phyloP scores from a whole-genome alignment of 1,140 invertebrate species.

The Varroa destructor region DNA sequence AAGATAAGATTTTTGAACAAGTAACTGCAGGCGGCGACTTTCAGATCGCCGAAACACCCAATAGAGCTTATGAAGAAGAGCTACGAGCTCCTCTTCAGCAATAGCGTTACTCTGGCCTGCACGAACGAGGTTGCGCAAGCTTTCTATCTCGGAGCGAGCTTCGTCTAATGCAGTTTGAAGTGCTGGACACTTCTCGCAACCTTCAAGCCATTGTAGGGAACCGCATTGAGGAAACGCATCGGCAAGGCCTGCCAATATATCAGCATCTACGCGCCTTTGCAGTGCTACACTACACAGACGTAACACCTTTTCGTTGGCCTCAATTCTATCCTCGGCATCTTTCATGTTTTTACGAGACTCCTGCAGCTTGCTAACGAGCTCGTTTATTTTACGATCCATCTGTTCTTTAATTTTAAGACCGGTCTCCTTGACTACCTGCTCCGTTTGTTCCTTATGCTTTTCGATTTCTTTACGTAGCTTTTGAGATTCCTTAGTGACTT shows the following conservation, averaged over 20 bases:
- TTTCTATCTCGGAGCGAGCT: neutral
- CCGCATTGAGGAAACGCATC: slow-evolving; percentile 4
- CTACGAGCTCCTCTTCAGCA: neutral
- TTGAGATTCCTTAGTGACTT: neutral
- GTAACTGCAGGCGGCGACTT: slow-evolving; percentile 19
- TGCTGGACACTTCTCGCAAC: neutral
- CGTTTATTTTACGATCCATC: neutral
- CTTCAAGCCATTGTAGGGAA: neutral
- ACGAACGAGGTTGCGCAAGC: neutral
- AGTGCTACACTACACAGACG: neutral
- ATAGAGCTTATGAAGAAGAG: slow-evolving; percentile 14
- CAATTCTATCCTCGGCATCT: neutral
- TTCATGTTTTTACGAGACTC: neutral
- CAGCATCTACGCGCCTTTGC: neutral
- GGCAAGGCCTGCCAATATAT: neutral
- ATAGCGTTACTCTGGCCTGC: neutral
- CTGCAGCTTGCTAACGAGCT: neutral
- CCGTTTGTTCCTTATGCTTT: neutral
- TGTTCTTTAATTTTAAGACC: slow-evolving; percentile 7
- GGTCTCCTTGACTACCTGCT: slow-evolving; percentile 5
- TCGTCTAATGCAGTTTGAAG: neutral
- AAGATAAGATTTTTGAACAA: slow-evolving; percentile 13
- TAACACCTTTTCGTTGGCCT: neutral
- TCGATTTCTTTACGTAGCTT: neutral
- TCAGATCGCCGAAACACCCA: slow-evolving; percentile 19